phyloP scores from a whole-genome alignment of 2,888 invertebrate species.

The Drosophila mercatorum region DNA sequence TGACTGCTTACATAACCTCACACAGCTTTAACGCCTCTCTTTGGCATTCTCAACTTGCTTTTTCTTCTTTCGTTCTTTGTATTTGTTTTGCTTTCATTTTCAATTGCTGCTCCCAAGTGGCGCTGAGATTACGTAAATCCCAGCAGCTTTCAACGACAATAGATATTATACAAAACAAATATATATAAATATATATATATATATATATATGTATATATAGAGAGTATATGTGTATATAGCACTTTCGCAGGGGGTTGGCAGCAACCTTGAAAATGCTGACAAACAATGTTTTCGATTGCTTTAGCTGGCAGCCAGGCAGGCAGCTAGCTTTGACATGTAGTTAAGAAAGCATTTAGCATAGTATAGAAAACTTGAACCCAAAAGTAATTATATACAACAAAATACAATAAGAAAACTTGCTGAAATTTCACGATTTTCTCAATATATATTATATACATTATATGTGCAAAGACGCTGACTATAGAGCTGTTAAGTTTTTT shows the following conservation, averaged over 20 bases:
- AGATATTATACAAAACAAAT: constrained; percentile 31
- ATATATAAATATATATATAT: constrained; percentile 9
- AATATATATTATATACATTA: background rate
- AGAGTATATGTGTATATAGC: constrained; percentile 3
- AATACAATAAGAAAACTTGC: background rate
- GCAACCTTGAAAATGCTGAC: constrained; percentile 66
- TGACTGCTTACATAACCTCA: constrained; percentile 43
- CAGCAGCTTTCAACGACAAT: constrained; percentile 48
- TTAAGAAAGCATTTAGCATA: constrained; percentile 52
- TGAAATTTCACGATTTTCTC: background rate
- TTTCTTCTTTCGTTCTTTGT: background rate
- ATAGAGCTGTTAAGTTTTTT: background rate
- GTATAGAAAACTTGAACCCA: constrained; percentile 11
- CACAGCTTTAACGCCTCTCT: constrained; percentile 6
- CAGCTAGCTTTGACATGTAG: constrained; percentile 43
- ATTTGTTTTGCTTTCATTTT: constrained; percentile 46
- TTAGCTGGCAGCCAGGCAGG: constrained; percentile 15
- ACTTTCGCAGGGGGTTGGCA: constrained; percentile 44
- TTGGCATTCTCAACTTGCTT: constrained; percentile 13
- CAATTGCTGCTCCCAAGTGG: constrained; percentile 49
- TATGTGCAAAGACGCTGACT: background rate
- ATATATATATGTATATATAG: constrained; percentile 1
- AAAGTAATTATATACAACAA: background rate
- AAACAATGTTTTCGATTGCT: constrained; percentile 34
- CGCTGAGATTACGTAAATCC: constrained; percentile 68